phyloP scores from a whole-genome alignment of 1,140 invertebrate species.

The Drosophila kikkawai region DNA sequence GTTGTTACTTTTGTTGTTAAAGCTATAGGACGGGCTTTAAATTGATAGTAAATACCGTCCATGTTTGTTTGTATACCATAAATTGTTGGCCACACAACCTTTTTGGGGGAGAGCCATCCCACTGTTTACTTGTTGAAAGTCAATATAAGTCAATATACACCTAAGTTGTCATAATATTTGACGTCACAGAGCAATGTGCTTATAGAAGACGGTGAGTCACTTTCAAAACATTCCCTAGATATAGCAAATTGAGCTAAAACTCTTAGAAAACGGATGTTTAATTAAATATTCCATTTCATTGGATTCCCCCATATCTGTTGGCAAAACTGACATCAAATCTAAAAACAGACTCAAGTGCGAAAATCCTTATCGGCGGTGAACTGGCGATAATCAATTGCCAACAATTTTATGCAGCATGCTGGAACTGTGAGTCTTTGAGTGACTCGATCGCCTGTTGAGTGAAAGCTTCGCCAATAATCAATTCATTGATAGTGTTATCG shows the following conservation, averaged over 20 bases:
- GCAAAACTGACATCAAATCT: neutral
- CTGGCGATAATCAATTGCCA: neutral
- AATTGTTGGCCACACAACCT: neutral
- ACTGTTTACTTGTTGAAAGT: neutral
- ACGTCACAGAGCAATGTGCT: conserved; percentile 27
- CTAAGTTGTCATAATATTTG: neutral
- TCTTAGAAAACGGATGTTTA: neutral
- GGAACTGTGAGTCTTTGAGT: conserved; percentile 2
- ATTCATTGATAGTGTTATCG: conserved; percentile 71
- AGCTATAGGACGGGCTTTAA: neutral
- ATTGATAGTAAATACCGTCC: neutral
- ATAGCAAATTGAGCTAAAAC: neutral
- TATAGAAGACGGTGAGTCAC: conserved; percentile 4
- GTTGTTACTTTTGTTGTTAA: neutral
- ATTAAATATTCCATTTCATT: neutral
- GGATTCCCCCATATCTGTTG: neutral
- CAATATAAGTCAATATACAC: no score
- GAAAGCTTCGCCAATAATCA: conserved; percentile 55
- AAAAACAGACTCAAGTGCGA: neutral
- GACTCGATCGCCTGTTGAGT: conserved; percentile 23
- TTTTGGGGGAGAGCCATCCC: neutral
- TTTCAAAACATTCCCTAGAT: neutral
- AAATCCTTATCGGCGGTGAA: conserved; percentile 1
- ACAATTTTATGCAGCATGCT: conserved; percentile 2
- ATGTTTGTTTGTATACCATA: neutral